A percentile compares a stretch with the other conserved stretches of the same genome.
phyloP scores from a whole-genome alignment of 1,140 invertebrate species.

The Schlechtendalia chinensis region DNA sequence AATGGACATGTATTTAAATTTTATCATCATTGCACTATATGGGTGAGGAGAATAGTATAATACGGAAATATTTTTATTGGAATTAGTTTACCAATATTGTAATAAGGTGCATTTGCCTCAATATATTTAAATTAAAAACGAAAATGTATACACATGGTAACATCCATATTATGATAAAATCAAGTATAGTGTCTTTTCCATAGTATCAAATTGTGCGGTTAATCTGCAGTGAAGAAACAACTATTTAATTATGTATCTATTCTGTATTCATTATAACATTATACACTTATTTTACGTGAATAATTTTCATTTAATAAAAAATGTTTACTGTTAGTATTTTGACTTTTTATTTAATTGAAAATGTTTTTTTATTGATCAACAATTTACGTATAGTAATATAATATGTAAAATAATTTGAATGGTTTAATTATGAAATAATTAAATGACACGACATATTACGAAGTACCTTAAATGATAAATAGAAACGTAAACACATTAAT shows the following conservation, averaged over 20 bases:
- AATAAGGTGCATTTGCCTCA: slow-evolving; percentile 3
- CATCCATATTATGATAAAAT: not conserved
- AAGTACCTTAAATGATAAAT: slow-evolving; percentile 16
- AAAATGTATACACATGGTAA: not conserved
- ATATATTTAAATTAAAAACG: not conserved
- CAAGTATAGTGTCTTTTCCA: not conserved
- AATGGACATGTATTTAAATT: slow-evolving; percentile 3
- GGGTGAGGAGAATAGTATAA: not conserved
- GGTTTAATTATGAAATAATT: not conserved
- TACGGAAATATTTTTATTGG: not conserved
- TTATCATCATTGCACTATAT: not conserved
- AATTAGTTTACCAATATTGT: not conserved
- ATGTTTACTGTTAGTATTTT: not conserved
- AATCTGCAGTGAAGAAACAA: not conserved
- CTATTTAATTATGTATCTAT: slow-evolving; percentile 6
- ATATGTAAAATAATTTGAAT: not conserved
- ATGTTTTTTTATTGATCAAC: not conserved
- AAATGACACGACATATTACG: not conserved
- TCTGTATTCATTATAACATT: not conserved
- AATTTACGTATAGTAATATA: not conserved
- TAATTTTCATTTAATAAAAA: not conserved
- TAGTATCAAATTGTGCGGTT: no score
- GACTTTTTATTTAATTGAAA: not conserved
- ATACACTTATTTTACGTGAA: no score
- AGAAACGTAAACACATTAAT: not conserved